A percentile compares a stretch with the other conserved stretches of the same genome.
Conservation (phyloP, 2,113 vertebrate genomes). For the Puma concolor region DNA sequence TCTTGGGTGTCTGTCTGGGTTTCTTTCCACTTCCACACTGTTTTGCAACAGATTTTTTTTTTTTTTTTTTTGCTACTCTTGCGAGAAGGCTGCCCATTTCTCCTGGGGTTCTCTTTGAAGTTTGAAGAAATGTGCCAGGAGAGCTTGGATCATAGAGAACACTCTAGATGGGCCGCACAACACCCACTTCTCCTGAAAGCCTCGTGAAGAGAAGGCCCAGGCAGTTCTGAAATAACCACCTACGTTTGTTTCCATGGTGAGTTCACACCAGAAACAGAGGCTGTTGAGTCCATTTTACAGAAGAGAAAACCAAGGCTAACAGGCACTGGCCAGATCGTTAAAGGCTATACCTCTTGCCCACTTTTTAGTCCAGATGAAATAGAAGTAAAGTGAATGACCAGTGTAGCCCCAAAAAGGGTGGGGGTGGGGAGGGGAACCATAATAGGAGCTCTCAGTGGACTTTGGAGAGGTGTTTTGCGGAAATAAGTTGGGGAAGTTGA, state of each 20-base stretch:
- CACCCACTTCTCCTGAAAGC: neutral
- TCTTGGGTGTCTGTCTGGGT: neutral
- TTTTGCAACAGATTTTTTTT: neutral
- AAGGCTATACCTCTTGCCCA: neutral
- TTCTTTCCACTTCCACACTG: neutral
- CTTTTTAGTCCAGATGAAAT: neutral
- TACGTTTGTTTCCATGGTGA: conserved; percentile 26
- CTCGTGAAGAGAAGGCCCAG: neutral
- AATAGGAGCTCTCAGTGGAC: neutral
- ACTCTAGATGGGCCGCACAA: neutral
- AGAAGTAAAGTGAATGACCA: neutral
- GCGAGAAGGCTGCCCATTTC: neutral
- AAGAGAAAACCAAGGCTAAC: conserved; percentile 11
- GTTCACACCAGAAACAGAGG: neutral
- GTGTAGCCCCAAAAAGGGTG: neutral
- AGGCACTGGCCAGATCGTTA: neutral
- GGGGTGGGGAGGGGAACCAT: neutral
- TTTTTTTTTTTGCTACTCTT: neutral
- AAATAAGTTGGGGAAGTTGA: neutral
- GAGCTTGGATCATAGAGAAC: neutral
- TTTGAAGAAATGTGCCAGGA: neutral
- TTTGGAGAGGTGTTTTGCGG: neutral
- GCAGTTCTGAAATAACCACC: neutral
- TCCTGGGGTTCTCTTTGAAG: neutral
- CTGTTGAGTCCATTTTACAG: conserved; percentile 52